Evolutionary conservation across 2,113 vertebrate species (phyloP), one percentile per base, ranked within the genome.

Genomic region (Platysteira castanea): DNA sequence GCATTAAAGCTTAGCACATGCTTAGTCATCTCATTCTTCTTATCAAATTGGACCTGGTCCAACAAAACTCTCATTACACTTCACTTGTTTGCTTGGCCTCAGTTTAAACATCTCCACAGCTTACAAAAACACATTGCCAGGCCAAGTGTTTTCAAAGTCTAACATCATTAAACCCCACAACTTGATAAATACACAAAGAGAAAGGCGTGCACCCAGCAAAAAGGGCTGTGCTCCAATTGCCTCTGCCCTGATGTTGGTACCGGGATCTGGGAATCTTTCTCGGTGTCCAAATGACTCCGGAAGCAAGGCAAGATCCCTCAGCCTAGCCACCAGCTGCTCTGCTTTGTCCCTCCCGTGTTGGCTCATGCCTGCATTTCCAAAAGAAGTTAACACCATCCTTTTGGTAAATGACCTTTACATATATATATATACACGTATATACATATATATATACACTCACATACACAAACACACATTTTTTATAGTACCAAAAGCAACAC

Each of bases 21-120:
- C 69, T 92, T 79, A 91, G 87, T 93, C 84, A 87, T 91, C 88
- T 87, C 49, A 42, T 89, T 71, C 61, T 68, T 41, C 89, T 73
- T 91, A 97, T 89, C 87, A 89, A 71, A 91, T 65, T 57, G 57
- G 81, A 79, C 20, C 28, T 15, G 12, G 22, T 65, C 77, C 84
- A 73, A 85, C 61, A 60, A 79, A 91, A 68, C 33, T 59, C 24
- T 68, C 60, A 31, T 19, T 56, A 63, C 52, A 60, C 57, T 85
- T 75, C 0, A 0, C 28, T 78, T 24, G 41, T 74, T 77, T 84
- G 20, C 70, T 46, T 61, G 77, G 85, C 69, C 47, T 87, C 61
- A 61, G 53, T 79, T 91, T 84, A 87, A 95, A 73, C 28, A 68
- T 11, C 44, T 82, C 57, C 70, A 57, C 28, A 83, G 37, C 49